Evolutionary conservation across 2,797 vertebrate species (phyloP), one percentile per base, ranked within the genome.

Genomic region (Sorex maritimensis): DNA sequence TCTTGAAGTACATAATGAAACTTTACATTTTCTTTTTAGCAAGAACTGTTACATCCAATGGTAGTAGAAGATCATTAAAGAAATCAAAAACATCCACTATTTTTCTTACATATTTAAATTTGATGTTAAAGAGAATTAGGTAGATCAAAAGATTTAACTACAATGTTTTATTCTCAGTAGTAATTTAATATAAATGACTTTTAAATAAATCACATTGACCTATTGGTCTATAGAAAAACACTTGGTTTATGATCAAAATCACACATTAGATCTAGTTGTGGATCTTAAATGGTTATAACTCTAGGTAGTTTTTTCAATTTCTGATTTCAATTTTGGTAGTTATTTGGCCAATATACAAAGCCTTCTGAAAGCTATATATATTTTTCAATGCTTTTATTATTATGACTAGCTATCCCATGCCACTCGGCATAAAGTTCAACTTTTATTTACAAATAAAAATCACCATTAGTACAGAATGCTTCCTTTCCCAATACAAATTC

Each of bases 101-200:
- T 91, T 94, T 91, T 69, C 26, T 21, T 82, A 41, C 24, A 81
- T 79, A 81, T 88, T 93, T 93, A 93, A 92, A 95, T 78, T 74
- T 72, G 17, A 55, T 61, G 26, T 73, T 91, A 86, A 94, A 83
- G 13, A 80, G 26, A 65, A 80, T 72, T 91, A 71, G 84, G 2
- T 78, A 78, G 73, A 41, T 26, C 4, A 81, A 93, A 93, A 86
- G 14, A 41, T 77, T 96, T 90, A 79, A 87, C 75, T 85, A 17
- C 24, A 88, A 88, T 34, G 74, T 61, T 93, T 67, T 79, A 73
- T 65, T 95, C 26, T 88, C 58, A 85, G 44, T 5, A 92, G 28
- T 13, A 77, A 52, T 85, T 95, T 30, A 38, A 30, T 91, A 83
- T 69, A 93, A 77, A 52, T 88, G 28, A 49, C 14, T 90, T 84